phyloP scores from a whole-genome alignment of 2,113 vertebrate species.

The Nasalis larvatus region DNA sequence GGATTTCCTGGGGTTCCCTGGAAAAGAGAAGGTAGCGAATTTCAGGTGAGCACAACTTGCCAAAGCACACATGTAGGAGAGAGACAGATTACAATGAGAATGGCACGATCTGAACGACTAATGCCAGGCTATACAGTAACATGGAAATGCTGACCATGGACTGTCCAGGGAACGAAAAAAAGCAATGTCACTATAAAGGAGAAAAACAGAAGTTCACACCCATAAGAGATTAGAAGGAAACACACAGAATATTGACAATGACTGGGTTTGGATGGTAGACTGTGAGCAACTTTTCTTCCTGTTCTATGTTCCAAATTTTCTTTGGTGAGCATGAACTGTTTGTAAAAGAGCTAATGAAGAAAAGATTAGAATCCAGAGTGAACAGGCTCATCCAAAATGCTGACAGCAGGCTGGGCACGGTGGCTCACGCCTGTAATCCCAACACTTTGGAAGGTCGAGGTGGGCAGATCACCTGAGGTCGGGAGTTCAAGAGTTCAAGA shows the following conservation, averaged over 20 bases:
- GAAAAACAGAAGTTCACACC: neutral
- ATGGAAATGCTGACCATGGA: neutral
- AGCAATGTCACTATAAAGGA: neutral
- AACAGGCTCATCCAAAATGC: neutral
- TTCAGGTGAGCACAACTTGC: neutral
- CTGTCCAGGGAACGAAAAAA: neutral
- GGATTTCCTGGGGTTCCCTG: neutral
- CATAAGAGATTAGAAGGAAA: neutral
- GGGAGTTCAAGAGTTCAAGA: neutral
- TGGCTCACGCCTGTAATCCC: neutral
- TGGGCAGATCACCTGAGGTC: neutral
- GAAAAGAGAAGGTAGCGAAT: constrained; percentile 10
- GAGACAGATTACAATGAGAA: neutral
- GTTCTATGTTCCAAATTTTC: neutral
- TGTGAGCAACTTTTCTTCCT: neutral
- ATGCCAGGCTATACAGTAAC: neutral
- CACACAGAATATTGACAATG: neutral
- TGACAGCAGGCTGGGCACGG: neutral
- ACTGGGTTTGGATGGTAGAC: neutral
- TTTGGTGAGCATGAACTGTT: neutral
- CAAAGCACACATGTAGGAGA: neutral
- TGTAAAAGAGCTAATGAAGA: neutral
- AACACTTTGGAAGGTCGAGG: neutral
- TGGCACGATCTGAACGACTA: neutral
- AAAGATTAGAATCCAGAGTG: neutral